phyloP scores from a whole-genome alignment of 53 echinoderm and acorn worm species.

The Paelopatides confundens region DNA sequence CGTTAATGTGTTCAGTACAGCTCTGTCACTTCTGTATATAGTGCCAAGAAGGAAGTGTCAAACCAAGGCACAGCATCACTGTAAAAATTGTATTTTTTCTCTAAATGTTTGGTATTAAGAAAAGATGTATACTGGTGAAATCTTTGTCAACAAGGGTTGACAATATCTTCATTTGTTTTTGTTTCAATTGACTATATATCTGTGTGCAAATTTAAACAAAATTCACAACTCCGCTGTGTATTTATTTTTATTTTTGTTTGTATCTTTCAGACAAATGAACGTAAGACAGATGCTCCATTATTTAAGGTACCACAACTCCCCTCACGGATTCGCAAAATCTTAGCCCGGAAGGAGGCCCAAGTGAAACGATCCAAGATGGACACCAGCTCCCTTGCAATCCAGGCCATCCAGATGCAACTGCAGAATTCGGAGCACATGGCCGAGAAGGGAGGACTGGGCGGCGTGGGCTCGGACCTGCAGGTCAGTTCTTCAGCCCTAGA shows the following conservation, averaged over 20 bases:
- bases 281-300: constrained; percentile 36
- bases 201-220: no score
- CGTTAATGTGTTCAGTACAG: no score
- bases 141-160: no score
- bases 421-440: constrained; percentile 43
- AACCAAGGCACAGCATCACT: no score
- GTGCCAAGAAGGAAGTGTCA: neutral
- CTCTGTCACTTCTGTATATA: neutral
- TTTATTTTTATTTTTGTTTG: neutral
- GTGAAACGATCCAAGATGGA: constrained; percentile 35
- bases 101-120: no score
- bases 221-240: no score
- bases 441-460: constrained; percentile 27
- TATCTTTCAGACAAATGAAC: constrained; percentile 50
- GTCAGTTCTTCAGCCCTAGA: constrained; percentile 41
- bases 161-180: no score
- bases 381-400: constrained; percentile 41
- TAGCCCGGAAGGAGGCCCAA: constrained; percentile 45
- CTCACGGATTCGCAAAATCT: constrained; percentile 47
- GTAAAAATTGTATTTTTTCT: no score
- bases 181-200: no score
- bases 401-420: constrained; percentile 52
- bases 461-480: constrained; percentile 18
- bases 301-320: constrained; percentile 54
- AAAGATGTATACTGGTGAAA: no score